Base-by-base conservation (phyloP, 2,888 invertebrate species). In the Pristionchus fissidentatus region DNA sequence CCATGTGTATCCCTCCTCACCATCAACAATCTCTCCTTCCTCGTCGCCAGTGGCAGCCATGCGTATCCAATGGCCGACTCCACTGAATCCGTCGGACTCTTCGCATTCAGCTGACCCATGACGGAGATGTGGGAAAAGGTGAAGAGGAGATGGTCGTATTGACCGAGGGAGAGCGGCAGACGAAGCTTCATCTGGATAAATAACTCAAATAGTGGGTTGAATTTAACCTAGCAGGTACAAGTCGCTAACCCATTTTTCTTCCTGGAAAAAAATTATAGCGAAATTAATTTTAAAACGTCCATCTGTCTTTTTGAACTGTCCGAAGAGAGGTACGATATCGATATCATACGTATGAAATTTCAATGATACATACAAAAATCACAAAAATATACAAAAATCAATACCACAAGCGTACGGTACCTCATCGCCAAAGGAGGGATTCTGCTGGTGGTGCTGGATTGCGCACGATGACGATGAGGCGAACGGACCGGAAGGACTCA, bases 41-140 rank as follows among this genome's bases (percentile, higher is more conserved):
- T 96, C 87, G 95, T 94, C 81, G 97, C 93, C 62, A 98, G 93
- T 0, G 97, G 96, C 85, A 96, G 93, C 98, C 98, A 99, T 0
- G 97, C 95, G 93, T 96, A 97, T 85, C 98, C 98, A 83, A 98
- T 96, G 90, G 96, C 95, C 22, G 89, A 90, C 85, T 94, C 89
- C 43, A 85, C 85, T 35, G 84, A 83, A 84, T 90, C 90, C 35
- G 70, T 77, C 10, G 89, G 88, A 5, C 88, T 85, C 81, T 91
- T 91, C 5, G 85, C 87, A 80, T 84, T 87, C 15, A 89, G 78
- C 38, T 91, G 90, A 55, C 90, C 91, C 93, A 97, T 96, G 92
- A 98, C 97, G 85, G 97, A 97, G 85, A 99, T 96, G 93, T 98
- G 98, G 92, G 96, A 95, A 93, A 98, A 98, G 4, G 96, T 96